Percentiles rank a stretch among this genome's conserved stretches.
These are phyloP conservation scores for Dendropsophus ebraccatus DNA, from an alignment of 2,113 vertebrate genomes.

Conservation along the genomic window DNA sequence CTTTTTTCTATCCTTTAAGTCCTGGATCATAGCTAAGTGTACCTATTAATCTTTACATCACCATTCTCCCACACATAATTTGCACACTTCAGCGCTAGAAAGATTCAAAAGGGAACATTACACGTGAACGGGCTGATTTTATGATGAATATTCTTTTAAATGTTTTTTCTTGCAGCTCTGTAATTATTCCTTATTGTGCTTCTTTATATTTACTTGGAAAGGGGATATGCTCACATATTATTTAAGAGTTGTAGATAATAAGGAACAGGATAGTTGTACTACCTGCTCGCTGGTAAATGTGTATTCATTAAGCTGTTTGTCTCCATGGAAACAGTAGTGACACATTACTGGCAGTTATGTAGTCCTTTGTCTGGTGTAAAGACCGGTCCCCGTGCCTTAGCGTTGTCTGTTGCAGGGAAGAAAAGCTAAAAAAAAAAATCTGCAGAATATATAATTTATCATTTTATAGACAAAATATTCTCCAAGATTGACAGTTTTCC, in stretches of 20 bases:
- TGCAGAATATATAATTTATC: not conserved
- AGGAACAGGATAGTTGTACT: slow-evolving; percentile 45
- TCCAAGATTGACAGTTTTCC: not conserved
- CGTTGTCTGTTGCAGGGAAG: slow-evolving; percentile 19
- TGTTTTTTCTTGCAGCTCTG: not conserved
- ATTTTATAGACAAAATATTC: not conserved
- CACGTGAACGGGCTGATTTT: not conserved
- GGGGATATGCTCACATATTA: slow-evolving; percentile 43
- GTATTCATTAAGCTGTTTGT: slow-evolving; percentile 58
- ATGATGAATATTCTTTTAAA: not conserved
- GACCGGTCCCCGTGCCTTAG: slow-evolving; percentile 33
- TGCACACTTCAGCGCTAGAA: not conserved
- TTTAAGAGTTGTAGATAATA: slow-evolving; percentile 53
- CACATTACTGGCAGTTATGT: slow-evolving; percentile 59
- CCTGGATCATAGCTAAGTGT: not conserved
- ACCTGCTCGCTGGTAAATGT: slow-evolving; percentile 47
- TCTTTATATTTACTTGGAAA: slow-evolving; percentile 49
- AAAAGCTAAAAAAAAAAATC: slow-evolving; percentile 17
- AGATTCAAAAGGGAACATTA: slow-evolving; percentile 4
- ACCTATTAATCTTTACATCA: not conserved
- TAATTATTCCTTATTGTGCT: slow-evolving; percentile 43
- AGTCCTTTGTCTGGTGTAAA: slow-evolving; percentile 51
- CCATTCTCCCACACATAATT: not conserved
- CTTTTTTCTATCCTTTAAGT: not conserved
- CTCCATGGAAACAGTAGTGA: slow-evolving; percentile 58